phyloP scores from a whole-genome alignment of 2,888 invertebrate species.

The Chaetoderma sp. region DNA sequence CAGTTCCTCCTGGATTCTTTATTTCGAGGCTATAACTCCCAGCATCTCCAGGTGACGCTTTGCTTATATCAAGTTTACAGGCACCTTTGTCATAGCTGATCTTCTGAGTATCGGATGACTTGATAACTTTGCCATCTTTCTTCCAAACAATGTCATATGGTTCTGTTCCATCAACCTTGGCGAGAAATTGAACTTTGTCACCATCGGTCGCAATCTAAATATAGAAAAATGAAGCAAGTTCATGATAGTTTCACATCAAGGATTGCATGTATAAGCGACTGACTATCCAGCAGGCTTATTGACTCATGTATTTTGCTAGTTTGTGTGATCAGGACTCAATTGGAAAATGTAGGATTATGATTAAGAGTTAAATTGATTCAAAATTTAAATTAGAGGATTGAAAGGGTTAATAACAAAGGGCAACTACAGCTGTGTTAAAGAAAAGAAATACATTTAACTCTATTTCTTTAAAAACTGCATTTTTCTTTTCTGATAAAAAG shows the following conservation, averaged over 20 bases:
- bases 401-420: no score
- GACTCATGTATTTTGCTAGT: no score
- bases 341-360: no score
- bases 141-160: slow-evolving; percentile 62
- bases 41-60: slow-evolving; percentile 80
- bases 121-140: slow-evolving; percentile 77
- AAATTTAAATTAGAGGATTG: no score
- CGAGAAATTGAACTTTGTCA: slow-evolving; percentile 55
- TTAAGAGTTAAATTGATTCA: no score
- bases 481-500: no score
- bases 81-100: slow-evolving; percentile 72
- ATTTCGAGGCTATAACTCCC: slow-evolving; percentile 85
- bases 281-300: not conserved
- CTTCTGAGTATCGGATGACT: slow-evolving; percentile 81
- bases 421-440: no score
- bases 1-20: slow-evolving; percentile 60
- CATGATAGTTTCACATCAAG: not conserved
- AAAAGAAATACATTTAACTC: no score
- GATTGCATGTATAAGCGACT: not conserved
- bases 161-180: slow-evolving; percentile 61
- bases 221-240: not conserved
- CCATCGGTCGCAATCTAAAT: slow-evolving; percentile 58
- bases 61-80: slow-evolving; percentile 80
- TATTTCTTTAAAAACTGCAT: no score
- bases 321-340: no score